Evolutionary conservation across 1,140 invertebrate genomes (phyloP).

Genomic region (Temnothorax curvispinosus): DNA sequence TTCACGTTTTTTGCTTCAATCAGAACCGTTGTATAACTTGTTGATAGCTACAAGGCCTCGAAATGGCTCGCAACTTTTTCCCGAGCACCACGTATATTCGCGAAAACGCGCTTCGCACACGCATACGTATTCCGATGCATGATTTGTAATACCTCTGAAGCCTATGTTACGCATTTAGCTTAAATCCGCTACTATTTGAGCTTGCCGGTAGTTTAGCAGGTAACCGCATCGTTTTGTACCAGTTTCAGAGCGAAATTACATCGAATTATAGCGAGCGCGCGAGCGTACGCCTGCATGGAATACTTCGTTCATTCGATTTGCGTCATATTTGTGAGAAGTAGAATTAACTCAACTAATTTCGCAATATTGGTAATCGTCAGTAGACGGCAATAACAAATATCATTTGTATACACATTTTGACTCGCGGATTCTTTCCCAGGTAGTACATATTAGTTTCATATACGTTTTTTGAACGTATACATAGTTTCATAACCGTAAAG

Average conservation of each 20-base stretch:
- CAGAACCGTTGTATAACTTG: not conserved
- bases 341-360: constrained; percentile 43
- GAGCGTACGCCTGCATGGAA: not conserved
- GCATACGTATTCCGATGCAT: constrained; percentile 70
- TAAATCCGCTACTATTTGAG: constrained; percentile 74
- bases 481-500: no score
- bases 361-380: constrained; percentile 22
- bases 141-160: constrained; percentile 76
- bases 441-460: no score
- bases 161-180: constrained; percentile 72
- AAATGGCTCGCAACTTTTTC: not conserved
- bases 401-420: not conserved
- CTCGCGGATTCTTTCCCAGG: not conserved
- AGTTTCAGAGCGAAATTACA: constrained; percentile 61
- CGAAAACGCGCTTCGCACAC: constrained; percentile 52
- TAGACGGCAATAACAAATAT: not conserved
- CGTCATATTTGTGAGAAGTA: constrained; percentile 27
- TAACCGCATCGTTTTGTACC: constrained; percentile 70
- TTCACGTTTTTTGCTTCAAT: not conserved
- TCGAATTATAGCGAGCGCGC: constrained; percentile 13
- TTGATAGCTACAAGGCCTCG: not conserved
- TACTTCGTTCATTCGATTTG: constrained; percentile 42
- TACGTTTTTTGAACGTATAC: no score
- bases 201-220: constrained; percentile 73
- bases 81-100: constrained; percentile 31